Base-by-base conservation (phyloP, 1,140 invertebrate species). In the Branchinecta lynchi region DNA sequence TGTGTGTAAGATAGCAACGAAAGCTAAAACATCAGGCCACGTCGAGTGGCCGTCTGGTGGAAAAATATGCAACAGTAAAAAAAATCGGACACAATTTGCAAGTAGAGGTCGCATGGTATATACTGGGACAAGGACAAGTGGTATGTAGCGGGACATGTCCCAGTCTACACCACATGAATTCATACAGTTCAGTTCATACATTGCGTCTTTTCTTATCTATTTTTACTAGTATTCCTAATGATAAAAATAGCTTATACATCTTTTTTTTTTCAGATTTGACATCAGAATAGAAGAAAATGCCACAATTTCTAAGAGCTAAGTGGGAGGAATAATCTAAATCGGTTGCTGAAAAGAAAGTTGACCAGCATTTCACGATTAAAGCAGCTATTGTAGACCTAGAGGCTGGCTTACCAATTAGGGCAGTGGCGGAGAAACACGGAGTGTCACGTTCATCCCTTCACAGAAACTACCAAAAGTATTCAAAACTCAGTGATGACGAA, bases 11-110 rank as follows among this genome's bases (percentile, higher is more conserved):
- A n/a, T 51, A 51, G 46, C 46, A 51, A 51, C 9, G 9, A n/a
- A 51, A 51, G n/a, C 9, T n/a, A 51, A 51, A 51, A 51, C 46
- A 51, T 9, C 46, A 51, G 46, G 46, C 46, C 46, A 51, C n/a
- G 46, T 51, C n/a, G n/a, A n/a, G n/a, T n/a, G n/a, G n/a, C n/a
- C n/a, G n/a, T n/a, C n/a, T n/a, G n/a, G 46, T 51, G 46, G 46
- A 51, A 51, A 51, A 51, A 51, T 51, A 51, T 51, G 46, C 46
- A 51, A 51, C 46, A 51, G 46, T 51, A 51, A 51, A 51, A 51
- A 51, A 51, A 51, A 51, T 51, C 46, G n/a, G 46, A 51, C 46
- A 51, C 46, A 51, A 51, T 51, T 51, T 51, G 46, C 46, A 51
- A 51, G 46, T 51, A 51, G 46, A 51, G 46, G 46, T 51, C 46